These are phyloP conservation scores for Agriopis aurantiaria DNA, from an alignment of 2,888 invertebrate species.

Conservation along the genomic window DNA sequence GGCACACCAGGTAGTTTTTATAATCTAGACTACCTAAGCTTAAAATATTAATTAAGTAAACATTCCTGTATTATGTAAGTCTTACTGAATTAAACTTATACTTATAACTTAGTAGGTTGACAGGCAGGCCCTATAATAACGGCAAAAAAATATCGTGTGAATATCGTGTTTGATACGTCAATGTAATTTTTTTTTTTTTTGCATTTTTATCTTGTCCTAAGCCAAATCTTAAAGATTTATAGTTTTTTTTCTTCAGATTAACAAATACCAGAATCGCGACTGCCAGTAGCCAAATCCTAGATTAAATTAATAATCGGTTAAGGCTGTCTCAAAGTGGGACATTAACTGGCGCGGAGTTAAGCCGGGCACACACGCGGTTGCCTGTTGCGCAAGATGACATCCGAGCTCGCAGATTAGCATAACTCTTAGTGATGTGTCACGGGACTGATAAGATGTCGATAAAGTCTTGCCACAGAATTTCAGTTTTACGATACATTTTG, in stretches of 20 bases:
- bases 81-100: too few species aligned
- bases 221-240: not conserved
- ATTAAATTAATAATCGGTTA: constrained; percentile 45
- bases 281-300: constrained; percentile 26
- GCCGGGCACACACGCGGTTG: constrained; percentile 74
- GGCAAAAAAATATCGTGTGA: too few species aligned
- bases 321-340: constrained; percentile 65
- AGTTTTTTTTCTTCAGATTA: not conserved
- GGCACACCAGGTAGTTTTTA: too few species aligned
- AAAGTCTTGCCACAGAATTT: not conserved
- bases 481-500: not conserved
- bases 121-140: too few species aligned
- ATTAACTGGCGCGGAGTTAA: constrained; percentile 71
- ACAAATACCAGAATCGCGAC: constrained; percentile 2
- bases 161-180: too few species aligned
- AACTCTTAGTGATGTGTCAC: constrained; percentile 66
- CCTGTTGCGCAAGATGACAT: constrained; percentile 85
- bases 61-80: too few species aligned
- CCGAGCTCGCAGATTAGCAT: constrained; percentile 81
- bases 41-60: too few species aligned
- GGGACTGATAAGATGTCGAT: constrained; percentile 41
- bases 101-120: too few species aligned
- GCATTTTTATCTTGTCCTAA: not conserved
- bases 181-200: too few species aligned
- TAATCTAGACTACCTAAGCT: too few species aligned